Conservation (phyloP, 1,140 invertebrate species). For the Hycleus cichorii region DNA sequence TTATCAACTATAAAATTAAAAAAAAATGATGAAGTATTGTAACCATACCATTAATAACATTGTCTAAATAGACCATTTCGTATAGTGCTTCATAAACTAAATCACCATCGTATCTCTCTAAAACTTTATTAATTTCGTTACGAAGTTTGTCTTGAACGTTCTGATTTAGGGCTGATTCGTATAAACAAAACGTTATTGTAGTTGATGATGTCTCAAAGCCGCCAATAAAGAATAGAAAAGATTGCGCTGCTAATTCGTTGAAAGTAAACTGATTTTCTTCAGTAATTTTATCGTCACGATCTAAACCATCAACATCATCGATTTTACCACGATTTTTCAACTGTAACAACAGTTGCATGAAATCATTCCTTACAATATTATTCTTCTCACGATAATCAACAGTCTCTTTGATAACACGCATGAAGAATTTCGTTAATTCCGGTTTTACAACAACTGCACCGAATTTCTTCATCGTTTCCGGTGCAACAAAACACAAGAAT, state of each 20-base stretch:
- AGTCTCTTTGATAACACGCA: constrained; percentile 32
- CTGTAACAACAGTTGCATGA: constrained; percentile 48
- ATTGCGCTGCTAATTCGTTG: constrained; percentile 35
- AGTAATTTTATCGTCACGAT: no score
- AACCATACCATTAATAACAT: constrained; percentile 31
- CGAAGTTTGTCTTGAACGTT: constrained; percentile 46
- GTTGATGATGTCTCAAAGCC: constrained; percentile 55
- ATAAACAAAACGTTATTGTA: constrained; percentile 46
- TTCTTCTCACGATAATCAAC: constrained; percentile 38
- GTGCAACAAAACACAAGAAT: not conserved
- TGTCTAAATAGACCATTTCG: constrained; percentile 27
- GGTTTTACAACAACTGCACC: not conserved
- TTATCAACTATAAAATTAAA: not conserved
- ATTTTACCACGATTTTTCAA: constrained; percentile 1
- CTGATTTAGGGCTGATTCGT: constrained; percentile 47
- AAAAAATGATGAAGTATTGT: not conserved
- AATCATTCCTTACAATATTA: constrained; percentile 44
- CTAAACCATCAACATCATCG: not conserved
- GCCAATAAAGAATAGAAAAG: constrained; percentile 48
- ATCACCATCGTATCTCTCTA: constrained; percentile 25
- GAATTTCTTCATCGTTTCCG: not conserved
- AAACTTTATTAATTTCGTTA: constrained; percentile 44
- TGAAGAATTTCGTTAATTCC: constrained; percentile 42
- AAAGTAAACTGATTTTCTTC: no score
- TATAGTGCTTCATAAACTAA: constrained; percentile 26